Evolutionary conservation across 1,140 invertebrate species (phyloP), one percentile per base, ranked within the genome.

Genomic region (Eriocheir sinensis): DNA sequence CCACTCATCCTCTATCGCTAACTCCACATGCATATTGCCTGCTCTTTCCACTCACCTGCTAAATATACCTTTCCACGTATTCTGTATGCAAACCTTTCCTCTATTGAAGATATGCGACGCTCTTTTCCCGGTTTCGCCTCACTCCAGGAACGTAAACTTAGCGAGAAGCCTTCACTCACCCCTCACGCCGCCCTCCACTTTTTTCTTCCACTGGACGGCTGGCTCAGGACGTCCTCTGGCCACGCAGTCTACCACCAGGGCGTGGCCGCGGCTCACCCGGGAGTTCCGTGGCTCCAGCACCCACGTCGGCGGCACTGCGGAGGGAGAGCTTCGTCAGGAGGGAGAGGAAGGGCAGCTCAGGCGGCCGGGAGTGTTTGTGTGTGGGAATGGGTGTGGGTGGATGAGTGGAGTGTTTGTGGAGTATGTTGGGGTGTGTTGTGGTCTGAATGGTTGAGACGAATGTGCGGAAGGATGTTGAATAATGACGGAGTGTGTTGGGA

Each of bases 101-200:
- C n/a, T n/a, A n/a, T n/a, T n/a, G n/a, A n/a, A n/a, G n/a, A n/a
- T n/a, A n/a, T n/a, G n/a, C n/a, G n/a, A n/a, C n/a, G n/a, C n/a
- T n/a, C n/a, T n/a, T n/a, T n/a, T n/a, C n/a, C n/a, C n/a, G n/a
- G n/a, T n/a, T n/a, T n/a, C n/a, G n/a, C n/a, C n/a, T n/a, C n/a
- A n/a, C n/a, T n/a, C n/a, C n/a, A n/a, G n/a, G n/a, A n/a, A n/a
- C n/a, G n/a, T n/a, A n/a, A n/a, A n/a, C n/a, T n/a, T n/a, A n/a
- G n/a, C n/a, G n/a, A n/a, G 86, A 79, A 83, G 53, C 79, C 6
- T 32, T 12, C 8, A 89, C 95, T 86, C 30, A 92, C 91, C 53
- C 27, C 53, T 40, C 34, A 91, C 32, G 21, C 93, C 40, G 97
- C 97, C 97, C 98, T 98, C 98, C 97, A 98, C 98, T 96, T 98